Base-by-base conservation (phyloP, 1,140 invertebrate species). In the Leptestheria dahalacensis region DNA sequence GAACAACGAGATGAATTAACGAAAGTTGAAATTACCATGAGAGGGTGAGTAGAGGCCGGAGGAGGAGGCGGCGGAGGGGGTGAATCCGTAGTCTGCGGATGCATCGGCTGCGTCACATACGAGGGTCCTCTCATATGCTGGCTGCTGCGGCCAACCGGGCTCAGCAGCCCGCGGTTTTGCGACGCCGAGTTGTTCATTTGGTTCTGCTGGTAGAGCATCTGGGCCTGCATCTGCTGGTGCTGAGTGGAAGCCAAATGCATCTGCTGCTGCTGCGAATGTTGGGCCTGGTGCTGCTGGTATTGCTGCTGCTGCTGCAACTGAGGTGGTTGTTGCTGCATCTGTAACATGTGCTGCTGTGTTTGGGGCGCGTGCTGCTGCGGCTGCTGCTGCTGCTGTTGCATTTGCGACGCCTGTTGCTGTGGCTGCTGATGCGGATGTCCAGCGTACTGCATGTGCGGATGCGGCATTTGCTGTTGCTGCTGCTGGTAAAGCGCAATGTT, bases 31-130 rank as follows among this genome's bases (percentile, higher is more conserved):
- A 48, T 48, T 11, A 48, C 49, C n/a, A 57, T 55, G 9, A 86
- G 70, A 0, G 84, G 85, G 74, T 87, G 85, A 1, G 84, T 86
- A 0, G 77, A 74, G 1, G 80, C 80, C 10, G 81, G 83, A 0
- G 70, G 70, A 12, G 83, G 76, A 18, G 74, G 72, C 20, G 84
- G 84, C 1, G 83, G 84, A 59, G 82, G 79, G 64, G 33, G 56
- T 12, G 75, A 79, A 49, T 78, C 77, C 28, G 47, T 66, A 63
- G 2, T 68, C 61, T 15, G 66, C 64, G 33, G 66, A 52, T 50
- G 65, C 57, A 12, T 66, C 65, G 33, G 66, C 56, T 50, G 65
- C 54, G 12, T 66, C 65, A 18, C 46, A 20, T 49, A 48, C 18
- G 46, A 46, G 20, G 63, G 57, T 18, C 62, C 52, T 25, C 47